Evolutionary conservation across 2,888 invertebrate genomes (phyloP).

Genomic region (Catocala nupta): DNA sequence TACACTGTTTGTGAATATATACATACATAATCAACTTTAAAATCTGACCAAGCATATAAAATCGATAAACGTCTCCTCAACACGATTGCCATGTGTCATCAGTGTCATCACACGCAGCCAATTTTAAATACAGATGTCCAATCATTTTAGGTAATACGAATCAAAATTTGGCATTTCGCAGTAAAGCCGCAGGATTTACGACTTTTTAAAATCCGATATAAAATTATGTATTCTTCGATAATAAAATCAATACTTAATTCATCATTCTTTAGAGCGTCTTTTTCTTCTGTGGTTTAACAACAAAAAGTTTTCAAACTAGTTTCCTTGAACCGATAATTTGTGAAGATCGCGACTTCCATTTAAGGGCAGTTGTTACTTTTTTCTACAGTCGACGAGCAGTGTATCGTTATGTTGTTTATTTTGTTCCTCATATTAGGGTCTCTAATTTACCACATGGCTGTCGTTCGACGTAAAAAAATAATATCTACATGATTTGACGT

Average conservation of each 20-base stretch:
- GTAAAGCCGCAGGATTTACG: conserved; percentile 28
- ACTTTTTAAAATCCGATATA: conserved; percentile 28
- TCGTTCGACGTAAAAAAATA: conserved; percentile 74
- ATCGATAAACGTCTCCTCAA: not conserved
- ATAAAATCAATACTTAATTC: conserved; percentile 43
- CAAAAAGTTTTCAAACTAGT: conserved; percentile 59
- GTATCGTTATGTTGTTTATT: conserved; percentile 81
- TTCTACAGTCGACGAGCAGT: conserved; percentile 61
- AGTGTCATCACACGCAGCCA: not conserved
- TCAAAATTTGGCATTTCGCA: conserved; percentile 20
- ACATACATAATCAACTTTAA: not conserved
- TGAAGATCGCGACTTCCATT: conserved; percentile 70
- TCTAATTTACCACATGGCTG: conserved; percentile 85
- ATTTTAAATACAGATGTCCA: conserved; percentile 17
- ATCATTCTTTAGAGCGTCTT: conserved; percentile 45
- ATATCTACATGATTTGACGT: conserved; percentile 83
- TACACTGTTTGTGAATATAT: not conserved
- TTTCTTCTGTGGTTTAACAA: conserved; percentile 33
- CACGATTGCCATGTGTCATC: conserved; percentile 10
- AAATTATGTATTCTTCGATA: conserved; percentile 29
- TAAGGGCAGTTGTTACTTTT: conserved; percentile 72
- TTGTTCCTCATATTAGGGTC: conserved; percentile 72
- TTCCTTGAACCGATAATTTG: conserved; percentile 67
- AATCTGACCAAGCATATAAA: not conserved
- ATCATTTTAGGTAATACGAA: conserved; percentile 14